Evolutionary conservation across 2,888 invertebrate species (phyloP), one percentile per base, ranked within the genome.

Genomic region (Ichneumoninae sp.): DNA sequence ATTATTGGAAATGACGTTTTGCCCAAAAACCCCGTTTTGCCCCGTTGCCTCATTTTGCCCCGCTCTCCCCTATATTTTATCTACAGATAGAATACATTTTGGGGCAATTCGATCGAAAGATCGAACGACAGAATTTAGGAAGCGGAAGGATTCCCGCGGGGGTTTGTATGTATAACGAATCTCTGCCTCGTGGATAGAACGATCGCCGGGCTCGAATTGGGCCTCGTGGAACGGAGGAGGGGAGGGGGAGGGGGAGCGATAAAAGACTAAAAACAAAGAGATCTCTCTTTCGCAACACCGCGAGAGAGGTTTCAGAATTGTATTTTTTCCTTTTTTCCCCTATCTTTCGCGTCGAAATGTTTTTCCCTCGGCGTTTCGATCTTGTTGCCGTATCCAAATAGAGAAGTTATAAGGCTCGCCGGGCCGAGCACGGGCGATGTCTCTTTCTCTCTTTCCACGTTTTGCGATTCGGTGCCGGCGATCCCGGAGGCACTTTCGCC

Each of bases 371-470:
- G 79, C 76, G 75, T 71, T 75, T 79, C 70, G 81, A 65, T 71
- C 82, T 80, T 83, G 82, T 82, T 85, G 80, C 82, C 36, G 66
- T 52, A 63, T 83, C 85, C 85, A 82, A 85, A 85, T 85, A 82
- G 85, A 85, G 85, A 85, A 85, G 82, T 85, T 83, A 63, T n/a
- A 60, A 47, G 78, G 71, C 57, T 26, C 70, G 40, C 60, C 65
- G 30, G 33, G 47, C 57, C 68, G 81, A 76, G 79, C 79, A 75
- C 82, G 63, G 30, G 30, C 63, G 63, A 63, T 33, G 63, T 79
- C 79, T 85, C 84, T 84, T 79, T 82, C 85, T 85, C 79, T 82
- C 82, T 85, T 85, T 82, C 79, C 73, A 52, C 81, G 70, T 71
- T 76, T 83, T 65, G 44, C 68, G 75, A 47, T 76, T 65, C 65